Evolutionary conservation across 2,113 vertebrate species (phyloP).

Genomic region (Tetrax tetrax): DNA sequence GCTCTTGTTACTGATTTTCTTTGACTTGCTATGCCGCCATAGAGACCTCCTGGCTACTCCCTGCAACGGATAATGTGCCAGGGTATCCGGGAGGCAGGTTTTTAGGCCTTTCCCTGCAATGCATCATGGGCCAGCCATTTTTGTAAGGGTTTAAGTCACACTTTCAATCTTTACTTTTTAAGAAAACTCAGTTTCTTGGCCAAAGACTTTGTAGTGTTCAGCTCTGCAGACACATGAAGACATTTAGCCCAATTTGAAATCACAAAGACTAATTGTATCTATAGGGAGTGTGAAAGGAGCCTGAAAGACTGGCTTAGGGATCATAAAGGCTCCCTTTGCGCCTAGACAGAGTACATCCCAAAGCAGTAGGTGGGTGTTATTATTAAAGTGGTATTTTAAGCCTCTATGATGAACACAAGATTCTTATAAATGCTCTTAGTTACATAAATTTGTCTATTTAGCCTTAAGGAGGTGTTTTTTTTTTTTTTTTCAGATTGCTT

Average conservation of each 20-base stretch:
- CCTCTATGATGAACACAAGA: background rate
- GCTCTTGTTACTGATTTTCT: background rate
- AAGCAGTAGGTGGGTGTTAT: constrained; percentile 1
- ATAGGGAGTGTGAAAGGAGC: background rate
- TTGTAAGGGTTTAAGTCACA: background rate
- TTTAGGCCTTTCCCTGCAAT: background rate
- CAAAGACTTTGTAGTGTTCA: background rate
- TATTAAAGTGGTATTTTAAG: constrained; percentile 31
- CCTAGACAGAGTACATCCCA: background rate
- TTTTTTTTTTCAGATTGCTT: accelerated
- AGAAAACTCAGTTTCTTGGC: background rate
- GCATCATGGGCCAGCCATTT: background rate
- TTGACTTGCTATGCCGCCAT: background rate
- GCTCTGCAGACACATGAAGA: background rate
- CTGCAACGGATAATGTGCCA: background rate
- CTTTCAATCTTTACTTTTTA: background rate
- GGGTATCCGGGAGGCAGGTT: background rate
- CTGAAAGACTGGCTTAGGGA: background rate
- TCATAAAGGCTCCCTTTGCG: background rate
- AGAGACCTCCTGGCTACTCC: background rate
- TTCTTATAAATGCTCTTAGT: background rate
- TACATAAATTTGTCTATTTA: background rate
- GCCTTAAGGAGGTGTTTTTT: background rate
- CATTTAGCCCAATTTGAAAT: background rate
- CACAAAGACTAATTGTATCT: background rate